A percentile compares a stretch with the other conserved stretches of the same genome.
Conservation (phyloP, 2,113 vertebrate genomes). For the Toxotes jaculatrix region DNA sequence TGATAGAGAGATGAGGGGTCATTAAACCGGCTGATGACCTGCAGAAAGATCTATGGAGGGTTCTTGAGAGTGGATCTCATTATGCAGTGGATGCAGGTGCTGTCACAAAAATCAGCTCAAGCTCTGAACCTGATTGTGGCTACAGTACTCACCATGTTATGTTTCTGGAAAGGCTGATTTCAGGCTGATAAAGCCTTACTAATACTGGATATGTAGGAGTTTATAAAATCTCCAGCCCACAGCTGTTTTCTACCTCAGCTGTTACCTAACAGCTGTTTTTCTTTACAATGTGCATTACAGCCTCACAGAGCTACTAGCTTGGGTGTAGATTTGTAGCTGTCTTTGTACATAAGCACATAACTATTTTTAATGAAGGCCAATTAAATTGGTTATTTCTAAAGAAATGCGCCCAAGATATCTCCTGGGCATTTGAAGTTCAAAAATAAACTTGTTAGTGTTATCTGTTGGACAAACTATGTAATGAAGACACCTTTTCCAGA, state of each 20-base stretch:
- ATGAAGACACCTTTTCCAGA: background rate
- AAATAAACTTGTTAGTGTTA: background rate
- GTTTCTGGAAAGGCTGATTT: constrained; percentile 6
- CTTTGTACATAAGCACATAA: background rate
- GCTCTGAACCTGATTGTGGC: background rate
- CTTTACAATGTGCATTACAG: background rate
- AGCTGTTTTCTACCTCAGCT: background rate
- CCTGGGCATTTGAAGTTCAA: background rate
- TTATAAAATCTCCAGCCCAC: no score
- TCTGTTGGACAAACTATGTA: background rate
- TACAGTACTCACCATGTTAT: background rate
- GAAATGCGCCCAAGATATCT: background rate
- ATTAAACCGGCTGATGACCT: constrained; percentile 25
- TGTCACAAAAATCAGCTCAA: constrained; percentile 7
- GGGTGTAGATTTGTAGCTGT: background rate
- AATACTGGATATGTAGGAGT: background rate
- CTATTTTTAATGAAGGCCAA: background rate
- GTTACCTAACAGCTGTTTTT: background rate
- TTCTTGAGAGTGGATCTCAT: constrained; percentile 13
- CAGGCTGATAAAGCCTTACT: background rate
- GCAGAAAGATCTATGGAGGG: constrained; percentile 7
- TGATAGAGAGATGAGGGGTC: constrained; percentile 18
- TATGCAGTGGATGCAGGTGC: constrained; percentile 18
- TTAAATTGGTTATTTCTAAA: background rate
- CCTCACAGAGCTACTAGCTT: background rate